These are phyloP conservation scores for Corythornis leucogaster DNA, from an alignment of 2,797 vertebrate genomes.

Conservation along the genomic window DNA sequence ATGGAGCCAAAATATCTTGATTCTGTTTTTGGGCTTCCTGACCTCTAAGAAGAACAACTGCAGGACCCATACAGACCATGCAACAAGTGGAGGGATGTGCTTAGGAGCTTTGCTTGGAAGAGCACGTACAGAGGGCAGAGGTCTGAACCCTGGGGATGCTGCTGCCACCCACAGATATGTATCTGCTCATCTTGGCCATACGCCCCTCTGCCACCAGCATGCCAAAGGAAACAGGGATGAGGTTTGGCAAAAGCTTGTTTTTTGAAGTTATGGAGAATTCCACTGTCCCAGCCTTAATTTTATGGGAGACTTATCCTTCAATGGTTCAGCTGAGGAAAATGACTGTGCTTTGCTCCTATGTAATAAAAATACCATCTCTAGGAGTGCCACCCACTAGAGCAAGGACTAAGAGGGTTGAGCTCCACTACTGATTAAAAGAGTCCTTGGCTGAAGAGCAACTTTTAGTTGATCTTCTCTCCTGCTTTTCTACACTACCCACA, in stretches of 20 bases:
- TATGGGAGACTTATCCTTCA: neutral
- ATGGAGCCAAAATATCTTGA: slow-evolving; percentile 16
- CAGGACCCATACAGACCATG: neutral
- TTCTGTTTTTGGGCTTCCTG: slow-evolving; percentile 13
- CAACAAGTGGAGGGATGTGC: accelerated
- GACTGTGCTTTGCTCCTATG: neutral
- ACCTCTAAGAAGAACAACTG: neutral
- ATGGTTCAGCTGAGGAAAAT: neutral
- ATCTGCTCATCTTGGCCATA: neutral
- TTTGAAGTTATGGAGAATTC: neutral
- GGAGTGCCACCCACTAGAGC: neutral
- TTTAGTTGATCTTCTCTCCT: neutral
- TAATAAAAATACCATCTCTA: neutral
- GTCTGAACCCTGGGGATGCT: neutral
- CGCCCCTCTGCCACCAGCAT: neutral
- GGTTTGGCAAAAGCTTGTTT: neutral
- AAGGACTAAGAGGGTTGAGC: neutral
- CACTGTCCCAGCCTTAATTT: neutral
- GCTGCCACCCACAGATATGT: neutral
- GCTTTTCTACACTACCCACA: neutral
- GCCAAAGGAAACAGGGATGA: neutral
- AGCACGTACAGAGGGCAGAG: neutral
- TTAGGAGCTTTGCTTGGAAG: neutral
- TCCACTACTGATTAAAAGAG: neutral
- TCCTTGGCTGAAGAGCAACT: neutral